These are phyloP conservation scores for Beaufortia kweichowensis DNA, from an alignment of 2,113 vertebrate genomes.

Conservation along the genomic window DNA sequence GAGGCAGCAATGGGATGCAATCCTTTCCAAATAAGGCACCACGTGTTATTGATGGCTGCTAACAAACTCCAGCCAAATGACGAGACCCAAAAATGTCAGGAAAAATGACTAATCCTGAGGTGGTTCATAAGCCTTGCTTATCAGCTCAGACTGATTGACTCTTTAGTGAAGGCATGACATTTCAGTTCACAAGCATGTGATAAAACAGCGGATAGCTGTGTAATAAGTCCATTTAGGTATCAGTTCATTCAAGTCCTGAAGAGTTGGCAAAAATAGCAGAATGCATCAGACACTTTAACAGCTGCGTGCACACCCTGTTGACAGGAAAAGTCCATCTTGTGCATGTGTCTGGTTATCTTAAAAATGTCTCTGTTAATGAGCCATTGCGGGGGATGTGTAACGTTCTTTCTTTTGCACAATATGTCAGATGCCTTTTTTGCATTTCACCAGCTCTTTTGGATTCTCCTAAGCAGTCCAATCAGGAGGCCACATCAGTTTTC, in stretches of 20 bases:
- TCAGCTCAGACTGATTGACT: neutral
- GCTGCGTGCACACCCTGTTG: conserved; percentile 1
- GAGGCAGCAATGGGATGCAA: neutral
- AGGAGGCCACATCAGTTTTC: conserved; percentile 66
- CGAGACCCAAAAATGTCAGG: neutral
- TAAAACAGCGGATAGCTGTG: conserved; percentile 9
- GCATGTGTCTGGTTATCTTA: conserved; percentile 2
- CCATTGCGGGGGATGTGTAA: neutral
- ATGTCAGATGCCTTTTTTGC: conserved; percentile 13
- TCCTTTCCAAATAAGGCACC: conserved; percentile 11
- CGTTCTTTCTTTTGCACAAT: neutral
- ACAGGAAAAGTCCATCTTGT: conserved; percentile 30
- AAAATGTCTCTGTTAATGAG: conserved; percentile 23
- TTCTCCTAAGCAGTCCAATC: conserved; percentile 54
- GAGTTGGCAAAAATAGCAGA: conserved; percentile 26
- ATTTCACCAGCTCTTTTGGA: conserved; percentile 15
- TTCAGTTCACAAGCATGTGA: conserved; percentile 21
- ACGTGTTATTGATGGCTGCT: neutral
- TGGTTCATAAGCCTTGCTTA: conserved; percentile 11
- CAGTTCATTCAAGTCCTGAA: conserved; percentile 34
- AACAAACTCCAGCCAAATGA: conserved; percentile 1
- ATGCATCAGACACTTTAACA: neutral
- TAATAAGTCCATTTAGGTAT: neutral
- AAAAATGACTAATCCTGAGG: conserved; percentile 7
- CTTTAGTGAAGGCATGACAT: too few species aligned